Percentiles rank a stretch among this genome's conserved stretches.
Evolutionary conservation across 2,113 vertebrate species (phyloP).

Genomic region (Nycticebus coucang): DNA sequence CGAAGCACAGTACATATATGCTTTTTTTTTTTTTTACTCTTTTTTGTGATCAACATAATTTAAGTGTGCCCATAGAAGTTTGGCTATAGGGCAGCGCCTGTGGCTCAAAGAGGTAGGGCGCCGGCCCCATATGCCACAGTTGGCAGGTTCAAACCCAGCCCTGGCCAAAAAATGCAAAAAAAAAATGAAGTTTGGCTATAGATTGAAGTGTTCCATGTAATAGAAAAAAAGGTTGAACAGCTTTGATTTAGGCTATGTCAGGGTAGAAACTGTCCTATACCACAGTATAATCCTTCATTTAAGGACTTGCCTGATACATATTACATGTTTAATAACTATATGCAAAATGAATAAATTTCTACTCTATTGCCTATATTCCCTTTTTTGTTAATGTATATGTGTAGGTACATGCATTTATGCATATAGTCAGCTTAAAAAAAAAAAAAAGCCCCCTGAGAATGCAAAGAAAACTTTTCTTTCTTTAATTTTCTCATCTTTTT

Average conservation of each 20-base stretch:
- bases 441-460: background rate
- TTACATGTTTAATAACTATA: conserved; percentile 15
- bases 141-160: no score
- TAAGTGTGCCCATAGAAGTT: no score
- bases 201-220: no score
- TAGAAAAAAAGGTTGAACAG: no score
- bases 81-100: no score
- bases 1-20: no score
- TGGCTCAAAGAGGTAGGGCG: no score
- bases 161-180: no score
- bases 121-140: no score
- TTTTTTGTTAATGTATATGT: background rate
- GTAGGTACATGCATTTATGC: background rate
- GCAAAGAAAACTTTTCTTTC: conserved; percentile 55
- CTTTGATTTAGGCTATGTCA: background rate
- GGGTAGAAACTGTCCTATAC: background rate
- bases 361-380: background rate
- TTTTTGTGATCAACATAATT: no score
- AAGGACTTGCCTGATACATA: background rate
- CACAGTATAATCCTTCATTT: background rate
- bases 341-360: conserved; percentile 22
- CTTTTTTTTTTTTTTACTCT: no score
- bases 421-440: background rate
- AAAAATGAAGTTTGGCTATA: no score
- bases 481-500: conserved; percentile 51